A percentile compares a stretch with the other conserved stretches of the same genome.
phyloP scores from a whole-genome alignment of 2,888 invertebrate genomes.

The Chrysomela aeneicollis region DNA sequence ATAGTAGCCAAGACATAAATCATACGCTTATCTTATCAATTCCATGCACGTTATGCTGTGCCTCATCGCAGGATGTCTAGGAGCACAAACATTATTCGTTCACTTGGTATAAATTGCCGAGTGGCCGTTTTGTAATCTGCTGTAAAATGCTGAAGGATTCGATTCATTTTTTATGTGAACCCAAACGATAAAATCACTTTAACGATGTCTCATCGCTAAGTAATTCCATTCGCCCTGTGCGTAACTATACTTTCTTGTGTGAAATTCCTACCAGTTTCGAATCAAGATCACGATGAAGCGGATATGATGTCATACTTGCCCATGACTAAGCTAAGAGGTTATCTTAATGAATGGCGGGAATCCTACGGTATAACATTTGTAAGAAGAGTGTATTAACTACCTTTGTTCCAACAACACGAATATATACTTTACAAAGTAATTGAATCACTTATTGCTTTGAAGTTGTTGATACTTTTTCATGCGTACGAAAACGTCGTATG shows the following conservation, averaged over 20 bases:
- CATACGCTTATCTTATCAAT: neutral
- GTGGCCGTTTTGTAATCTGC: neutral
- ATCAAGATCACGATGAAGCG: neutral
- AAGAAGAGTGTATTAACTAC: neutral
- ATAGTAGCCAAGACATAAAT: neutral
- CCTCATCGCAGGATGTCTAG: too few relatives aligned
- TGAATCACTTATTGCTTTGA: too few relatives aligned
- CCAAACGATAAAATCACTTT: neutral
- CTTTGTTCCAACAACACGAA: neutral
- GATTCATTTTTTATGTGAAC: neutral
- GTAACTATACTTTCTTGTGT: neutral
- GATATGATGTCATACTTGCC: constrained; percentile 1
- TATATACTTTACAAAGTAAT: too few relatives aligned
- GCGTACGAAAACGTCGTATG: too few relatives aligned
- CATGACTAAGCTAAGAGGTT: too few relatives aligned
- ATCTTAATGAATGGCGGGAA: too few relatives aligned
- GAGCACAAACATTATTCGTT: too few relatives aligned
- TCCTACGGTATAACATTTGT: too few relatives aligned
- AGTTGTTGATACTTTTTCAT: too few relatives aligned
- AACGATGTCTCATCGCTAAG: neutral
- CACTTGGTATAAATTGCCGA: neutral
- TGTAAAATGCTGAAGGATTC: too few relatives aligned
- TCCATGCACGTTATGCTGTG: too few relatives aligned
- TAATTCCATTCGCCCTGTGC: neutral
- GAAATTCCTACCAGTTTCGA: neutral